These are phyloP conservation scores for Sebastes alutus DNA, from an alignment of 2,797 vertebrate genomes.

Conservation along the genomic window DNA sequence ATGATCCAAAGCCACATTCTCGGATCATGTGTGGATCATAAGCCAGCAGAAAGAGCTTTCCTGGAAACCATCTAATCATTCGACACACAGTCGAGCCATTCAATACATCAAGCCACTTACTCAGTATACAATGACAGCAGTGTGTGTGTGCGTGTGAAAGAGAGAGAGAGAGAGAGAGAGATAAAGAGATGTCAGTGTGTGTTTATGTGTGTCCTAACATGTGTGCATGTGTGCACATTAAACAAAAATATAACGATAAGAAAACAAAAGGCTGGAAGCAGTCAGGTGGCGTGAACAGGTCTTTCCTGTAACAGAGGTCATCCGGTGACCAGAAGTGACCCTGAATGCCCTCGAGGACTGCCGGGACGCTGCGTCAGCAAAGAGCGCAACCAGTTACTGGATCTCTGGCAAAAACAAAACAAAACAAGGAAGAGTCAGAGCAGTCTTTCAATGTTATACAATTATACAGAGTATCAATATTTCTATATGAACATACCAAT, in stretches of 20 bases:
- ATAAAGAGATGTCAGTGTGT: background rate
- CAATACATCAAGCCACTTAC: slow-evolving; percentile 20
- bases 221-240: background rate
- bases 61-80: slow-evolving; percentile 46
- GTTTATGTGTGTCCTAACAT: background rate
- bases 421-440: background rate
- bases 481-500: background rate
- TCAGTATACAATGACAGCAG: slow-evolving; percentile 21
- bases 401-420: background rate
- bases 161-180: background rate
- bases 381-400: background rate
- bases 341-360: background rate
- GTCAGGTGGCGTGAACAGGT: slow-evolving; percentile 2
- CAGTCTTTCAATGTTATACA: background rate
- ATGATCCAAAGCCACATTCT: slow-evolving; percentile 8
- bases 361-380: slow-evolving; percentile 21
- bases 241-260: background rate
- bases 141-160: background rate
- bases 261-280: slow-evolving; percentile 32
- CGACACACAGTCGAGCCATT: slow-evolving; percentile 28
- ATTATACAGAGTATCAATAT: background rate
- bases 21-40: background rate
- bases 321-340: slow-evolving; percentile 29
- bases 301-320: slow-evolving; percentile 52
- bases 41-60: slow-evolving; percentile 12